A percentile compares a stretch with the other conserved stretches of the same genome.
phyloP scores from a whole-genome alignment of 2,888 invertebrate species.

The Pseudococcus jackbeardsleyi region DNA sequence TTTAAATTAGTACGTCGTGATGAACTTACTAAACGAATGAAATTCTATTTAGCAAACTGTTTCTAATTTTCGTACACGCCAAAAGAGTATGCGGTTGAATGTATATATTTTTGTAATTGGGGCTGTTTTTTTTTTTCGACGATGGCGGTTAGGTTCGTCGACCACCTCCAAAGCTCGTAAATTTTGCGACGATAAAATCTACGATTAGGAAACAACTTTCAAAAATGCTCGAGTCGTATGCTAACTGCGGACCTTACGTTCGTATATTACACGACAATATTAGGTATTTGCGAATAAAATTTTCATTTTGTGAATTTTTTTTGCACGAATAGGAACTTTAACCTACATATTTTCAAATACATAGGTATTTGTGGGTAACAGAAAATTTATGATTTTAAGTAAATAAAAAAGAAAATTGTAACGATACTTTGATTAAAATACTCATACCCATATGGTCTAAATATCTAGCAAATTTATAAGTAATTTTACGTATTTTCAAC shows the following conservation, averaged over 20 bases:
- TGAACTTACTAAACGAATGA: background rate
- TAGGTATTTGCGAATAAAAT: no score
- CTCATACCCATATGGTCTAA: no score
- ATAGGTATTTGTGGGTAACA: no score
- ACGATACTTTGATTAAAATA: no score
- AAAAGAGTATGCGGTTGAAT: background rate
- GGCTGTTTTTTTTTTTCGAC: background rate
- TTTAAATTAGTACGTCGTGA: background rate
- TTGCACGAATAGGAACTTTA: no score
- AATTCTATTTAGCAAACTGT: background rate
- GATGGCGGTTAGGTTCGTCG: background rate
- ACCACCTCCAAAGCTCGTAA: background rate
- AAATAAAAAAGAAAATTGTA: no score
- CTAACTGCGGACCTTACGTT: background rate
- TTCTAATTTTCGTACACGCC: background rate
- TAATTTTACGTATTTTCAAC: background rate
- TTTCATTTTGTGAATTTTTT: no score
- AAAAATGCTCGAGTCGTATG: background rate
- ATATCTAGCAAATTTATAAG: no score
- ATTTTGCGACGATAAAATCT: background rate
- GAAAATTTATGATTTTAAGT: no score
- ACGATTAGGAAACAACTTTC: background rate
- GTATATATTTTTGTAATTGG: background rate
- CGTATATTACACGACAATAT: background rate
- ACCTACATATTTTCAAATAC: no score